Percentiles rank a stretch among this genome's conserved stretches.
Conservation (phyloP, 2,797 vertebrate species). For the Erpetoichthys calabaricus region DNA sequence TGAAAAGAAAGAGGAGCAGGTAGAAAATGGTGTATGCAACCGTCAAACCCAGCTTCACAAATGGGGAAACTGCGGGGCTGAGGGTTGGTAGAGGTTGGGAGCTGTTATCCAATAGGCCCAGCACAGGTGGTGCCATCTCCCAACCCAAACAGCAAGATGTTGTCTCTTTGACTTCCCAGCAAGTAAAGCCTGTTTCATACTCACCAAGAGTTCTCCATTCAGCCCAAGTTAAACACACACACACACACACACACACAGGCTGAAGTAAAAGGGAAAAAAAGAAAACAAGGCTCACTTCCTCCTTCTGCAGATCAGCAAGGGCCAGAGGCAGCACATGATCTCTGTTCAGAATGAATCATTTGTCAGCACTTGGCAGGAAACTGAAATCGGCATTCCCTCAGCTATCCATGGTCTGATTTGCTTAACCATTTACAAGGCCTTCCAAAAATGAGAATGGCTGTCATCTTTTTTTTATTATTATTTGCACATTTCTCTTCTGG, state of each 20-base stretch:
- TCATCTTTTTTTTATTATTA: not conserved
- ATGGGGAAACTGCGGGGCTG: slow-evolving; percentile 76
- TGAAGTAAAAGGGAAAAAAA: slow-evolving; percentile 23
- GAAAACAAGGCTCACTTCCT: slow-evolving; percentile 66
- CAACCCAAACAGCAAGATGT: slow-evolving; percentile 4
- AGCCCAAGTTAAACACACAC: slow-evolving; percentile 9
- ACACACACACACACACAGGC: slow-evolving; percentile 4
- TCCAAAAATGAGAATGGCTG: not conserved
- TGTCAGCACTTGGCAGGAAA: slow-evolving; percentile 50
- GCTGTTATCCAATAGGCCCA: slow-evolving; percentile 31
- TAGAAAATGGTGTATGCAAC: slow-evolving; percentile 81
- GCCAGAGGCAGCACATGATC: slow-evolving; percentile 62
- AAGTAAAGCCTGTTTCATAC: slow-evolving; percentile 7
- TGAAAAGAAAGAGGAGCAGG: slow-evolving; percentile 76
- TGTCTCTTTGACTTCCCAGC: not conserved
- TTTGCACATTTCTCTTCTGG: not conserved
- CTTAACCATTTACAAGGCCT: slow-evolving; percentile 37
- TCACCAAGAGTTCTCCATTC: slow-evolving; percentile 6
- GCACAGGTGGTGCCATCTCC: slow-evolving; percentile 40
- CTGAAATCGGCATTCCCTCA: slow-evolving; percentile 23
- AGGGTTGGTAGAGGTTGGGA: slow-evolving; percentile 55
- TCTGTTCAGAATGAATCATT: slow-evolving; percentile 44
- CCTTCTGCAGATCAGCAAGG: slow-evolving; percentile 40
- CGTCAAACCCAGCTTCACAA: slow-evolving; percentile 80
- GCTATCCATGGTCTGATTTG: slow-evolving; percentile 34